Evolutionary conservation across 2,113 vertebrate genomes (phyloP).

Genomic region (Tachysurus vachellii): DNA sequence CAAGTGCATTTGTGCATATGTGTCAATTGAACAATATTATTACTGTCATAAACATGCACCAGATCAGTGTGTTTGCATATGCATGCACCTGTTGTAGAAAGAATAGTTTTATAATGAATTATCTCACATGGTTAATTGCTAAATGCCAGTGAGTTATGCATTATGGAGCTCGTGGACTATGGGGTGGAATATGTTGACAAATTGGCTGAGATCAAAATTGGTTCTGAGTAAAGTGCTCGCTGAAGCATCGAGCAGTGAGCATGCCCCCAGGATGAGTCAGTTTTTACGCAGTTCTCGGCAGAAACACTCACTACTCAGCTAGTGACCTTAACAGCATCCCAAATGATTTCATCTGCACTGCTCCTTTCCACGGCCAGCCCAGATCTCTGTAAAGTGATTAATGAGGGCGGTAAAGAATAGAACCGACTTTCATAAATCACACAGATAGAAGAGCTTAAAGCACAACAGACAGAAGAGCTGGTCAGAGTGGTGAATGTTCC

Average conservation of each 20-base stretch:
- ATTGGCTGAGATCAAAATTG: slow-evolving; percentile 31
- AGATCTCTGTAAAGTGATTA: slow-evolving; percentile 51
- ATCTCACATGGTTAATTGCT: neutral
- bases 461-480: slow-evolving; percentile 1
- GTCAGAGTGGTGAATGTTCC: slow-evolving; percentile 15
- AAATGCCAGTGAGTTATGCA: neutral
- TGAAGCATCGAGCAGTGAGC: slow-evolving; percentile 23
- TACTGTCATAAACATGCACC: neutral
- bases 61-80: neutral
- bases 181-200: slow-evolving; percentile 34
- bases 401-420: slow-evolving; percentile 39
- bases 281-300: slow-evolving; percentile 34
- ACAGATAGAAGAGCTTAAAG: slow-evolving; percentile 28
- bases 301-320: slow-evolving; percentile 25
- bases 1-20: neutral
- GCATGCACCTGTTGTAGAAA: neutral
- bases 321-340: slow-evolving; percentile 55
- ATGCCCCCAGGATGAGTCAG: slow-evolving; percentile 42
- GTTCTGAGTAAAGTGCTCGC: slow-evolving; percentile 28
- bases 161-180: neutral
- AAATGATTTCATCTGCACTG: slow-evolving; percentile 49
- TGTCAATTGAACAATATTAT: neutral
- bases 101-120: neutral
- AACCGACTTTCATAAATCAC: slow-evolving; percentile 54
- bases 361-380: slow-evolving; percentile 40